Evolutionary conservation across 2,888 invertebrate genomes (phyloP).

Genomic region (Sinotaia quadrata): DNA sequence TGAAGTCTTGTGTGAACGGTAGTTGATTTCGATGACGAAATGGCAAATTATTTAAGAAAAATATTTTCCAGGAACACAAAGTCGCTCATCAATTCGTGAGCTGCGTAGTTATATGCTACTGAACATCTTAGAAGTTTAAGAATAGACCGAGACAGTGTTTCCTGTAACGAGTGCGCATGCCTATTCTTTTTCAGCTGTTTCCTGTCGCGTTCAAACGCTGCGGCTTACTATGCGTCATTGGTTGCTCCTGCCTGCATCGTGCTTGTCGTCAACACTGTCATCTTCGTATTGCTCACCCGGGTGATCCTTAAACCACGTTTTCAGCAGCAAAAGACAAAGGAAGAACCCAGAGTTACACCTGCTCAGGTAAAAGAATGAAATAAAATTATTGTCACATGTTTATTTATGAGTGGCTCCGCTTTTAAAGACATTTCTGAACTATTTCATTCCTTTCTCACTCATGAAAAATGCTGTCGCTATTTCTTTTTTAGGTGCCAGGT

Average conservation of each 20-base stretch:
- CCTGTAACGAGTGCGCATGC: too few species aligned
- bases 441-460: too few species aligned
- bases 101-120: too few species aligned
- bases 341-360: slow-evolving; percentile 45
- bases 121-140: too few species aligned
- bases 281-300: slow-evolving; percentile 70
- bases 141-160: too few species aligned
- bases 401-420: too few species aligned
- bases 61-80: not conserved
- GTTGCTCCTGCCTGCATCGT: slow-evolving; percentile 73
- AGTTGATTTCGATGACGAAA: too few species aligned
- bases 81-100: not conserved
- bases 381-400: too few species aligned
- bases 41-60: not conserved
- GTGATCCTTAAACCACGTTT: slow-evolving; percentile 63
- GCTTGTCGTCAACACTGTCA: slow-evolving; percentile 71
- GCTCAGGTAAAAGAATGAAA: slow-evolving; percentile 50
- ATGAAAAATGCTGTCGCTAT: too few species aligned
- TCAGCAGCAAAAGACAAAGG: slow-evolving; percentile 46
- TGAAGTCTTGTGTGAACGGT: too few species aligned
- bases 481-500: too few species aligned
- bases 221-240: slow-evolving; percentile 72
- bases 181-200: slow-evolving; percentile 70
- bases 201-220: slow-evolving; percentile 67
- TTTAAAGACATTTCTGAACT: too few species aligned